Base-by-base conservation (phyloP, 2,888 invertebrate species). In the Mechanitis messenoides region DNA sequence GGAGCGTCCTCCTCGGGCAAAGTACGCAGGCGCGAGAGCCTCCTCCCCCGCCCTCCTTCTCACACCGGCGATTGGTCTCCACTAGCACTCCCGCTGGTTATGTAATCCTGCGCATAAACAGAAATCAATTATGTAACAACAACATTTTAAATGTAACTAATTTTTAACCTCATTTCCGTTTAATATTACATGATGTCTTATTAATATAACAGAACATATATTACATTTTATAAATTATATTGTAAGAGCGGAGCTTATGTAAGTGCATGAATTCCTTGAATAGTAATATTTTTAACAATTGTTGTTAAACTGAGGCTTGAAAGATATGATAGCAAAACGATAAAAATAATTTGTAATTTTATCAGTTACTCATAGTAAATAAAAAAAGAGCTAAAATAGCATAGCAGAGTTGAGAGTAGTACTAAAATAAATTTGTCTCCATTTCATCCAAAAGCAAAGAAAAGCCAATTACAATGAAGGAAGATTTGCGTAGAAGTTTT, bases 21-120 rank as follows among this genome's bases (percentile, higher is more conserved):
- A 68, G 87, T 87, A 76, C 83, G 83, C 79, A 89, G 85, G 80
- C 87, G 87, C 75, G 77, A 73, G 64, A 83, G 79, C 87, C 88
- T 86, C 90, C 84, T 87, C 90, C 84, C 91, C 89, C 90, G 90
- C 90, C 84, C 81, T 78, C 75, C 86, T 59, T 77, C 89, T 91
- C 91, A 91, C 76, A 91, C 91, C 3, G 90, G 89, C 33, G 90
- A 90, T 71, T 88, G 88, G 6, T 89, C 88, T 0, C 89, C 89
- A 71, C 89, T 90, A 2, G 85, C 87, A 63, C 88, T 89, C 28
- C 89, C 89, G 63, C 87, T 87, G 3, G 85, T 86, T 70, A 87
- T 89, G 76, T 89, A 90, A 68, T 91, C 90, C 87, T 90, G 82
- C 67, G 72, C 71, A 83, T 64, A 55, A 28, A 31, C 28, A 50